These are phyloP conservation scores for Hipposideros larvatus DNA, from an alignment of 2,797 vertebrate genomes.

Conservation along the genomic window DNA sequence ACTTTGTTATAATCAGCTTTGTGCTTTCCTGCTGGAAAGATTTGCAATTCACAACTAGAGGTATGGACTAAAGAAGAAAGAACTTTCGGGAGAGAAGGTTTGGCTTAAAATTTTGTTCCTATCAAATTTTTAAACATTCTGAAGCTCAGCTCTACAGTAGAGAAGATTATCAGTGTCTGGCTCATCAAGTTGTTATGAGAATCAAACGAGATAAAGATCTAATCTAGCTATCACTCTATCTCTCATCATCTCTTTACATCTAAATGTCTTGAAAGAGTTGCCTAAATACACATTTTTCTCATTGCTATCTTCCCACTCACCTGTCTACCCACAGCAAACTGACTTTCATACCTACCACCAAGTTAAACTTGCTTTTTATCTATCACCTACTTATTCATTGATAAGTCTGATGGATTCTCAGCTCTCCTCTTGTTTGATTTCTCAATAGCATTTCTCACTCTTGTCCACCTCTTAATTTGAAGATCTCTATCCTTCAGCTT, in stretches of 20 bases:
- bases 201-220: conserved; percentile 43
- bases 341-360: background rate
- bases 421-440: background rate
- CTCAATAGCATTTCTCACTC: background rate
- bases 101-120: background rate
- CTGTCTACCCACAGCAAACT: background rate
- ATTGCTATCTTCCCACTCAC: background rate
- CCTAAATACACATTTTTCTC: background rate
- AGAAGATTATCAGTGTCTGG: background rate
- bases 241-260: background rate
- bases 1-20: background rate
- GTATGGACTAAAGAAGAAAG: background rate
- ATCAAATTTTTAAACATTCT: background rate
- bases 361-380: conserved; percentile 3
- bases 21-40: background rate
- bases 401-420: background rate
- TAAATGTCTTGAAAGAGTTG: background rate
- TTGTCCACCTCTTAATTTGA: background rate
- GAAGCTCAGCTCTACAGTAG: background rate
- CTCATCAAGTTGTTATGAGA: background rate
- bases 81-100: background rate
- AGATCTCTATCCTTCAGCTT: background rate
- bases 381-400: conserved; percentile 7
- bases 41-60: background rate
- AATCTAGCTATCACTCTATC: background rate